Evolutionary conservation across 2,888 invertebrate species (phyloP).

Genomic region (Formica aserva): DNA sequence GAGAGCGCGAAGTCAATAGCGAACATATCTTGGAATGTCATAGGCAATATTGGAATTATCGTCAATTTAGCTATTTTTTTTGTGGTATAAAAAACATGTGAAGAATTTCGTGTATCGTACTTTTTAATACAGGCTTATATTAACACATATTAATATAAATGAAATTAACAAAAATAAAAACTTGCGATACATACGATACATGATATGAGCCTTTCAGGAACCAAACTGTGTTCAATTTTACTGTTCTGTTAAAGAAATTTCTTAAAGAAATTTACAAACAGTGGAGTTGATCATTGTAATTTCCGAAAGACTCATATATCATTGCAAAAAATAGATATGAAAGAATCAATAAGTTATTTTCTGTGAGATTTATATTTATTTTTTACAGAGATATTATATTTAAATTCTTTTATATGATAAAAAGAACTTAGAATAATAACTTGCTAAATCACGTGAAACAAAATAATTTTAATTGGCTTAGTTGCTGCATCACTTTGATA

Average conservation of each 20-base stretch:
- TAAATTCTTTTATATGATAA: background rate
- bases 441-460: background rate
- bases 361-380: background rate
- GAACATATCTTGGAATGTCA: slow-evolving; percentile 1
- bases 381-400: background rate
- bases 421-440: background rate
- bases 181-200: background rate
- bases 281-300: background rate
- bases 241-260: background rate
- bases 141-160: background rate
- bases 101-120: background rate
- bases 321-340: background rate
- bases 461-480: background rate
- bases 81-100: background rate
- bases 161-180: background rate
- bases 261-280: background rate
- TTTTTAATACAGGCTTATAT: background rate
- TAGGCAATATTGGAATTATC: background rate
- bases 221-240: background rate
- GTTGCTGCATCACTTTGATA: background rate
- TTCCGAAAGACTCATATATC: background rate
- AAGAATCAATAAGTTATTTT: background rate
- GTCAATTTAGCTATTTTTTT: background rate
- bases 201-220: background rate
- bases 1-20: background rate